These are phyloP conservation scores for Nowickia ferox DNA, from an alignment of 2,888 invertebrate species.

Conservation along the genomic window DNA sequence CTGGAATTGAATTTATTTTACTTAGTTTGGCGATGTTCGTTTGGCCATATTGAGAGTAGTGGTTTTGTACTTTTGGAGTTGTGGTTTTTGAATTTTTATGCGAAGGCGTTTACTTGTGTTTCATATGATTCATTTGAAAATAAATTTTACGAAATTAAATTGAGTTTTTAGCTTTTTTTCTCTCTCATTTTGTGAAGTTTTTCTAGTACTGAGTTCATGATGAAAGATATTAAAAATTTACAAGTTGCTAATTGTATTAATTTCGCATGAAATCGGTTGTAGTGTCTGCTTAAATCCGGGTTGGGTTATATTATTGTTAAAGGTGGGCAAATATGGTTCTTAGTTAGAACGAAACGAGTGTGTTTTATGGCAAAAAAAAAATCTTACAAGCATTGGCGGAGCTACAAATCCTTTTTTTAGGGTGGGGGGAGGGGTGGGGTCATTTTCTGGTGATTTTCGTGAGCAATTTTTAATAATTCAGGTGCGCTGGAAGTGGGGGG, in stretches of 20 bases:
- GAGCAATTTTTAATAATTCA: too few species aligned
- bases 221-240: conserved; percentile 79
- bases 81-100: conserved; percentile 40
- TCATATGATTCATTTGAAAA: conserved; percentile 53
- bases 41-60: conserved; percentile 4
- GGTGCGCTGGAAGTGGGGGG: too few species aligned
- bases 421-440: neutral
- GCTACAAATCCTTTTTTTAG: too few species aligned
- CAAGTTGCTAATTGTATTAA: conserved; percentile 80
- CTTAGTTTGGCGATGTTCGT: conserved; percentile 39
- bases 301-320: conserved; percentile 3
- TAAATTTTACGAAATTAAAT: conserved; percentile 60
- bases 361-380: too few species aligned
- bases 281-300: conserved; percentile 40
- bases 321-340: neutral
- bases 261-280: conserved; percentile 74
- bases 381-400: too few species aligned
- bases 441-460: too few species aligned
- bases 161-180: conserved; percentile 25
- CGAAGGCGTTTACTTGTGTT: conserved; percentile 64
- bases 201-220: conserved; percentile 61
- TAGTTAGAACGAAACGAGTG: too few species aligned
- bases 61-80: neutral
- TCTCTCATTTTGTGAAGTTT: neutral
- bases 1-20: conserved; percentile 30